Evolutionary conservation across 2,113 vertebrate genomes (phyloP).

Genomic region (Onychorhynchus coronatus): DNA sequence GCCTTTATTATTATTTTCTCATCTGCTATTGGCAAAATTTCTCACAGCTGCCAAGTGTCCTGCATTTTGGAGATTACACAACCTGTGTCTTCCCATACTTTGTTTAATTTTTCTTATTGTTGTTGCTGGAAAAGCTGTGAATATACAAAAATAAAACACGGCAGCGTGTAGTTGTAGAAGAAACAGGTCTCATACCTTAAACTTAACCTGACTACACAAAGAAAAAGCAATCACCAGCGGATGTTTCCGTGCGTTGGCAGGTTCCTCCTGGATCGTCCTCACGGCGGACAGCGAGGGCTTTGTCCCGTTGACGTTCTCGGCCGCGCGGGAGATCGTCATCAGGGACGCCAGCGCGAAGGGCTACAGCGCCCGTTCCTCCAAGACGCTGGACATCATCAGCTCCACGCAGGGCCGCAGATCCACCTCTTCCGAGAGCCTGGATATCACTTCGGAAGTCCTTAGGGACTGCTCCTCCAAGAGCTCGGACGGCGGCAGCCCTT

Average conservation of each 20-base stretch:
- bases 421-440: not conserved
- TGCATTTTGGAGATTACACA: not conserved
- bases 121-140: not conserved
- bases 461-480: constrained; percentile 5
- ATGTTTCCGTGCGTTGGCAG: constrained; percentile 57
- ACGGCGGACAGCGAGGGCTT: constrained; percentile 88
- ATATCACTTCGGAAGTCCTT: constrained; percentile 33
- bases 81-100: not conserved
- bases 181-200: not conserved
- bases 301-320: constrained; percentile 83
- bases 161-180: not conserved
- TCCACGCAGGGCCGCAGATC: constrained; percentile 29
- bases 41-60: not conserved
- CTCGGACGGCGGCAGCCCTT: not conserved
- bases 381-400: constrained; percentile 9
- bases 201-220: not conserved
- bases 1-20: not conserved
- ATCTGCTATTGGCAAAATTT: not conserved
- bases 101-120: not conserved
- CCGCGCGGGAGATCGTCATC: constrained; percentile 81
- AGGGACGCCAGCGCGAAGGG: constrained; percentile 75
- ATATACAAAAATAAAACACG: too few relatives aligned
- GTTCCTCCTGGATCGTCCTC: constrained; percentile 87
- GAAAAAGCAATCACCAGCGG: not conserved
- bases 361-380: not conserved